Base-by-base conservation (phyloP, 2,113 vertebrate species). In the Todiramphus saurophagus region DNA sequence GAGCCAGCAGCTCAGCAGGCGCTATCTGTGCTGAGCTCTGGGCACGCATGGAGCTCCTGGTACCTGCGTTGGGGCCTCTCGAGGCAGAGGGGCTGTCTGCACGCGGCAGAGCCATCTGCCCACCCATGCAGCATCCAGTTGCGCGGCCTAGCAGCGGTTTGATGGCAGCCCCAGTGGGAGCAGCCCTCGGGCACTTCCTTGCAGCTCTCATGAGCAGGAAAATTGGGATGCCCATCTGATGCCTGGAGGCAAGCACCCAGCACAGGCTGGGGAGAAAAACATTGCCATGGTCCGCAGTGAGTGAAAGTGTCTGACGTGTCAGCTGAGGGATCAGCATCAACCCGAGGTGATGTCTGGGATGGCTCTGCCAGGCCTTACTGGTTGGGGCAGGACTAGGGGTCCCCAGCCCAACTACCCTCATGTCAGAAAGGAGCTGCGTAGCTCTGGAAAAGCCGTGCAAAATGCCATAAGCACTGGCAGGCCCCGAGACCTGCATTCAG, bases 271-370 rank as follows among this genome's bases (percentile, higher is more conserved):
- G 81, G 53, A 82, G 62, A 59, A 82, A 64, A 92, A 82, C 5
- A 1, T 70, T 1, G 0, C 70, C 18, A 4, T 59, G 4, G 3
- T 59, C 76, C 44, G 74, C 58, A 90, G 60, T 27, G 86, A 90
- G 25, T 39, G 66, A 55, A 69, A 53, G 64, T 39, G n/a, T 62
- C 55, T 63, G 33, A 60, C 27, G 51, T 91, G 56, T 48, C 58
- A 91, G 77, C 84, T 68, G 66, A 93, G 62, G 69, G 41, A 62
- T 31, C 74, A 75, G 37, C 64, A 35, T 87, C 76, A 74, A 27
- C 50, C 67, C 0, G 4, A 60, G 46, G 48, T 74, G 76, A 59
- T 0, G 3, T 68, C 68, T 55, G 55, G 19, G 31, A 20, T 1
- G 1, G 31, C 20, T 74, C 21, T 64, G 60, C 44, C 30, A 55